Base-by-base conservation (phyloP, 2,888 invertebrate genomes). In the Philereme vetulata region DNA sequence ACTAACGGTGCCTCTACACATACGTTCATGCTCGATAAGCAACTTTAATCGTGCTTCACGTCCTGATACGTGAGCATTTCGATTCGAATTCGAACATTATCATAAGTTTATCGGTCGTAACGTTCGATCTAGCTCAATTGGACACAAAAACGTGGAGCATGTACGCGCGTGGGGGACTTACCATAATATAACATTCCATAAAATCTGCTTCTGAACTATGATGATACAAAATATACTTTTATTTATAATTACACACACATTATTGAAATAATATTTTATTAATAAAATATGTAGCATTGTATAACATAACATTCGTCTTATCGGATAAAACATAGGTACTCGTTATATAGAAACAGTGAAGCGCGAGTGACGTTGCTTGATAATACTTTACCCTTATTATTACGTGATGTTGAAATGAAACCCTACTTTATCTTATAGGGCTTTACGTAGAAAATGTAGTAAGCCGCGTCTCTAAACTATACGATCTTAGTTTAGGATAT, bases 401-500 rank as follows among this genome's bases (percentile, higher is more conserved):
- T 62, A 66, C 62, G 62, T 56, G 71, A 74, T 66, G 68, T 68
- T 66, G 46, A 74, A 75, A 81, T 76, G 61, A 78, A 72, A 73
- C 67, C 62, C 74, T 80, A 79, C 70, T 62, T 71, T 71, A 75
- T 72, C 66, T 68, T 75, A 72, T 54, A 68, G 67, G 71, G 67
- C 67, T 56, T 73, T 70, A 72, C 57, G 71, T 78, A 75, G 71
- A 80, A 75, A 77, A 74, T 66, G 72, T 74, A 72, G 73, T 67
- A 72, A 75, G 74, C 69, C 66, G 75, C 71, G 61, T 75, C 76
- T 75, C 78, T 76, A 79, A 78, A 81, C 73, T 78, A 80, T 72
- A 74, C 60, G 73, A 68, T 68, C 74, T 70, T 67, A 72, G 55
- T 67, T 65, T 72, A 72, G 53, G 68, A 67, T 63, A 70, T 53